These are phyloP conservation scores for Tinamus major DNA, from an alignment of 2,797 vertebrate genomes.

Conservation along the genomic window DNA sequence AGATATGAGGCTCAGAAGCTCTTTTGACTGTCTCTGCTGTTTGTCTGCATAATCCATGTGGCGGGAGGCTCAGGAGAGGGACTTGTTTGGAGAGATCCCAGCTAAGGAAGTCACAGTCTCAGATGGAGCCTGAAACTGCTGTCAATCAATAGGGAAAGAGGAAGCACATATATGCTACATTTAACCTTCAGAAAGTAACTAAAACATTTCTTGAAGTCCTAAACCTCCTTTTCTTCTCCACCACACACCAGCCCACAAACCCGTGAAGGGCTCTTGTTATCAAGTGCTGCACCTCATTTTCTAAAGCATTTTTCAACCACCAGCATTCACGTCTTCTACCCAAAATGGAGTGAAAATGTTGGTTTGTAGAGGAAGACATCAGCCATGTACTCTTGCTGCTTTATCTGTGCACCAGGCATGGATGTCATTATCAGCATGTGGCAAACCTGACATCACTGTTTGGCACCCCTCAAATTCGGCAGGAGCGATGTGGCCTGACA, in stretches of 20 bases:
- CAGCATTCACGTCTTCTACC: background rate
- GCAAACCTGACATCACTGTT: constrained; percentile 5
- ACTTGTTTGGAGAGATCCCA: background rate
- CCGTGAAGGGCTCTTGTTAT: constrained; percentile 17
- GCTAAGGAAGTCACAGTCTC: background rate
- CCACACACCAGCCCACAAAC: constrained; percentile 40
- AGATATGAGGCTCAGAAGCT: background rate
- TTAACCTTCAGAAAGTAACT: background rate
- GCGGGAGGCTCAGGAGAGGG: background rate
- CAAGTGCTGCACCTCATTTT: constrained; percentile 45
- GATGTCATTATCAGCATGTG: constrained; percentile 1
- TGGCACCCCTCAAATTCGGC: background rate
- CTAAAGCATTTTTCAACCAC: constrained; percentile 8
- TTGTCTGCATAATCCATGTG: background rate
- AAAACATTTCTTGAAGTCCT: constrained; percentile 25
- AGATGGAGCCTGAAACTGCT: fast-evolving
- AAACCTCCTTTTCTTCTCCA: constrained; percentile 31
- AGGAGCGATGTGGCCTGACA: background rate
- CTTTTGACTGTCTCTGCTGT: background rate
- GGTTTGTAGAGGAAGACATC: background rate
- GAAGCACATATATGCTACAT: background rate
- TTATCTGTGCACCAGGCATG: constrained; percentile 33
- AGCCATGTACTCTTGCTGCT: background rate
- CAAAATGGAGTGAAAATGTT: background rate
- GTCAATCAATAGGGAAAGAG: background rate